Conservation (phyloP, 2,888 invertebrate genomes). For the Andrena haemorrhoa region DNA sequence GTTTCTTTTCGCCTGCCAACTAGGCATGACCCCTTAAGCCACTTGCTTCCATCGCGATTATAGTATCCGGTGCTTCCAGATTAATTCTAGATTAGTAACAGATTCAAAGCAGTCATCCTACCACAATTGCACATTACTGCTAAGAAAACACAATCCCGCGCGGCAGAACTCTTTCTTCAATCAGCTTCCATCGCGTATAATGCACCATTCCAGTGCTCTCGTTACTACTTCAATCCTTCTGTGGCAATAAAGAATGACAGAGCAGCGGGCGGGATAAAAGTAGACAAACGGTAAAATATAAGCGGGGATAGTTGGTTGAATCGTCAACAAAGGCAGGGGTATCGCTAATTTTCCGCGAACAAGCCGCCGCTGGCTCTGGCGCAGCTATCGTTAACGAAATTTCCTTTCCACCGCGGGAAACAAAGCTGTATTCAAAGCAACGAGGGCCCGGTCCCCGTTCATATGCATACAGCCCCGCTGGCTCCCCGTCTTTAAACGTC, state of each 20-base stretch:
- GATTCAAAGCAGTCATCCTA: background rate
- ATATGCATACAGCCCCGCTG: constrained; percentile 63
- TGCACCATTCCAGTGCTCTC: background rate
- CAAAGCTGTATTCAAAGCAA: constrained; percentile 69
- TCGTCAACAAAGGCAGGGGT: constrained; percentile 21
- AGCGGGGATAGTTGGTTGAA: background rate
- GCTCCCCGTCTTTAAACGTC: constrained; percentile 62
- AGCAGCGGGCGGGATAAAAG: background rate
- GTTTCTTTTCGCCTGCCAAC: too few species aligned
- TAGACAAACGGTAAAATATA: constrained; percentile 1
- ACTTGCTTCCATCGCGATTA: background rate
- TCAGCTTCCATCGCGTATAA: background rate
- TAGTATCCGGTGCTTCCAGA: background rate
- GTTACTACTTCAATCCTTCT: background rate
- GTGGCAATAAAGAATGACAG: background rate
- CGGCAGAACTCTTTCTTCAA: background rate
- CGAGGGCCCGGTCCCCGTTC: constrained; percentile 47
- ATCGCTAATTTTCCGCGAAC: constrained; percentile 42
- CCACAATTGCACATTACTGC: background rate
- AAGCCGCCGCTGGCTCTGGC: constrained; percentile 8
- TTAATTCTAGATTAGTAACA: background rate
- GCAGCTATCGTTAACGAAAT: constrained; percentile 61
- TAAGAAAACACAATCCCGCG: background rate
- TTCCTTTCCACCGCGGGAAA: constrained; percentile 49
- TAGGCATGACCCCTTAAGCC: too few species aligned